Evolutionary conservation across 2,888 invertebrate species (phyloP).

Genomic region (Himalopsyche kuldschensis): DNA sequence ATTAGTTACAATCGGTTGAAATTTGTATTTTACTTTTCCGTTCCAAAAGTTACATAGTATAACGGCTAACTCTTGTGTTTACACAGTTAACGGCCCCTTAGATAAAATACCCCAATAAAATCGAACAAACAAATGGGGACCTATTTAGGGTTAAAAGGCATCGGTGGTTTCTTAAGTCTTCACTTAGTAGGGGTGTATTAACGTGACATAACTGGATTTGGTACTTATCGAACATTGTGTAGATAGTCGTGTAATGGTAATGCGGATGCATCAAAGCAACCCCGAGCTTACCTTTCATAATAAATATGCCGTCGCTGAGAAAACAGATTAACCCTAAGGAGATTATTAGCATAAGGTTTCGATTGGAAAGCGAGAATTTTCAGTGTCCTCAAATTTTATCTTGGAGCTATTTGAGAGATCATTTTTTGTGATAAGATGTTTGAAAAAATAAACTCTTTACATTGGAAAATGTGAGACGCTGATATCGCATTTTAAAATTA

Average conservation of each 20-base stretch:
- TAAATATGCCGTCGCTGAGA: neutral
- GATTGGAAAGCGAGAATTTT: neutral
- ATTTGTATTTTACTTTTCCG: too few relatives aligned
- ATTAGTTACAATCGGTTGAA: too few relatives aligned
- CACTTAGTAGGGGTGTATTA: neutral
- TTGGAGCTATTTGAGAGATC: neutral
- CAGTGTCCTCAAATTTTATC: neutral
- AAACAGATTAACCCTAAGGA: neutral
- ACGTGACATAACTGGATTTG: slow-evolving; percentile 17
- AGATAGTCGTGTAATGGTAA: slow-evolving; percentile 4
- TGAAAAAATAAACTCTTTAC: too few relatives aligned
- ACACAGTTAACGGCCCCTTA: neutral
- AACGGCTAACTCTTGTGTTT: too few relatives aligned
- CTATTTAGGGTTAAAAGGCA: neutral
- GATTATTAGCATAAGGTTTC: neutral
- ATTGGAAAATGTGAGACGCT: too few relatives aligned
- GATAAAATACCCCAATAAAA: neutral
- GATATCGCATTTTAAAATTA: too few relatives aligned
- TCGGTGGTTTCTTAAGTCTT: neutral
- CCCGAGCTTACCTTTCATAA: neutral
- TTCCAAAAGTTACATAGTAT: too few relatives aligned
- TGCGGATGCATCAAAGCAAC: neutral
- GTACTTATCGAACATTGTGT: slow-evolving; percentile 6
- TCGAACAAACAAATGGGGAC: neutral
- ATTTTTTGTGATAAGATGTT: neutral